Percentiles rank a stretch among this genome's conserved stretches.
These are phyloP conservation scores for Lordiphosa collinella DNA, from an alignment of 1,140 invertebrate genomes.

Conservation along the genomic window DNA sequence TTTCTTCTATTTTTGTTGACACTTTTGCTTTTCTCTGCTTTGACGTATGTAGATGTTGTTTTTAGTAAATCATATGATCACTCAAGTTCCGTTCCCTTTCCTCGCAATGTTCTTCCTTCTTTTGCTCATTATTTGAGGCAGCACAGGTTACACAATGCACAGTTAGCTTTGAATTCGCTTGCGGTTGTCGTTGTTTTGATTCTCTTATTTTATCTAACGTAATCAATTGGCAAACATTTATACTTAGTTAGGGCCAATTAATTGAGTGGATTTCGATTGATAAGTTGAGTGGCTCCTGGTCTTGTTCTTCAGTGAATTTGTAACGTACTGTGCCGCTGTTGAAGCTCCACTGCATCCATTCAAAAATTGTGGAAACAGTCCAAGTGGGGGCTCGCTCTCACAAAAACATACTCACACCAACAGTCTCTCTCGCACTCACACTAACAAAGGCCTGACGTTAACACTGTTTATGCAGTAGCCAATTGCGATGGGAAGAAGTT, in stretches of 20 bases:
- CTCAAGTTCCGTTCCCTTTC: conserved; percentile 7
- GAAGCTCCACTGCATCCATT: conserved; percentile 34
- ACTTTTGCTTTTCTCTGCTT: conserved; percentile 15
- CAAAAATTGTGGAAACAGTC: conserved; percentile 18
- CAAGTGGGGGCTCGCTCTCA: conserved; percentile 2
- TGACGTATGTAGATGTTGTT: conserved; percentile 4
- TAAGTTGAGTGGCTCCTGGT: background rate
- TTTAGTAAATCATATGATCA: conserved; percentile 53
- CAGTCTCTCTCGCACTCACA: too few relatives aligned
- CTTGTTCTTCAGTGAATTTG: conserved; percentile 4
- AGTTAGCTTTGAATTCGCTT: conserved; percentile 28
- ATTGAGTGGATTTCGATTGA: background rate
- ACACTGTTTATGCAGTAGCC: too few relatives aligned
- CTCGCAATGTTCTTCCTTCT: conserved; percentile 25
- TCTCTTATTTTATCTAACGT: background rate
- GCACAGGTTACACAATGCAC: conserved; percentile 57
- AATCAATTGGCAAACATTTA: conserved; percentile 43
- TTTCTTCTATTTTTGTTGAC: conserved; percentile 23
- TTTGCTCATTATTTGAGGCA: conserved; percentile 32
- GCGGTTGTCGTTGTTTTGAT: conserved; percentile 9
- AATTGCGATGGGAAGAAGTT: too few relatives aligned
- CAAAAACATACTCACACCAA: conserved; percentile 9
- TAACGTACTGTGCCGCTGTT: conserved; percentile 33
- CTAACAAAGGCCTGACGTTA: too few relatives aligned
- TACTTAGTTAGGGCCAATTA: background rate